Base-by-base conservation (phyloP, 1,140 invertebrate genomes). In the Drosophila nigrodunni region DNA sequence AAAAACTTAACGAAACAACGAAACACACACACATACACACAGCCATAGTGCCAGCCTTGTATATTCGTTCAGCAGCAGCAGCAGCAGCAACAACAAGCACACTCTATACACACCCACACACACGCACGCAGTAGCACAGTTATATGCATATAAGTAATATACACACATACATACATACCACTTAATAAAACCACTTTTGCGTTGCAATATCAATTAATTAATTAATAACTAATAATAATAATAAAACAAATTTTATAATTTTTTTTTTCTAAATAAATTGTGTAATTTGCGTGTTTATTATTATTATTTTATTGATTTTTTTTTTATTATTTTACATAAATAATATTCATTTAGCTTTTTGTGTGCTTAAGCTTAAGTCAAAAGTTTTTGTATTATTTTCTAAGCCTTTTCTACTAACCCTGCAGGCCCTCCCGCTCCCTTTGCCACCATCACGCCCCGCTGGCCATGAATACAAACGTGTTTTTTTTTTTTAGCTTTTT, bases 131-230 rank as follows among this genome's bases (percentile, higher is more conserved):
- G 49, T n/a, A 37, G 15, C 52, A 60, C 35, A 47, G 15, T 25
- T 18, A 61, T 37, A 59, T 18, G 35, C 30, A 35, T 44, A 30
- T 34, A 59, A 2, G 30, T 60, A 50, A 65, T 67, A 67, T 52
- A 72, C 41, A 58, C 13, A 58, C 25, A 64, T 47, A 66, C 37
- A 46, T 58, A 62, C 37, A 61, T 61, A 60, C 55, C 57, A 61
- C 44, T 25, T 67, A 67, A 52, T 67, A 15, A 59, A 59, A 59
- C 10, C 25, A 59, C 18, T 73, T 30, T 74, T 74, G 71, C 55
- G 71, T 62, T 75, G 73, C 73, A 75, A 75, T 75, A 75, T 70
- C 69, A 72, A 54, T 76, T 71, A 65, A 76, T 71, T 65, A 64
- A 76, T 71, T 65, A 64, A 54, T 65, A 58, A 49, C 50, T 47